Evolutionary conservation across 2,113 vertebrate species (phyloP).

Genomic region (Bagarius yarrelli): DNA sequence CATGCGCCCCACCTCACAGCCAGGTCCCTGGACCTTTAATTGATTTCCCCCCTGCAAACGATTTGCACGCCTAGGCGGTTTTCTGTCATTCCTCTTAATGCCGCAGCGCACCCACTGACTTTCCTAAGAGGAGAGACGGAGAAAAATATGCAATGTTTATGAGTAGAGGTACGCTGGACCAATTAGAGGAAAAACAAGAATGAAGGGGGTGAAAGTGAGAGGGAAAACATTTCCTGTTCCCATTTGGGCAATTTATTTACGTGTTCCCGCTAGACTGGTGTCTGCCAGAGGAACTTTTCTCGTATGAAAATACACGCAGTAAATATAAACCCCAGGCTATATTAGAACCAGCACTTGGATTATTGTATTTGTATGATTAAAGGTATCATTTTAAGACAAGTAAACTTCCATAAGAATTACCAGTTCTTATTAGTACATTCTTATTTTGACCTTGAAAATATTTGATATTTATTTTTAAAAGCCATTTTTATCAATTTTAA

Average conservation of each 20-base stretch:
- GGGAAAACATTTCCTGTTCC: constrained; percentile 7
- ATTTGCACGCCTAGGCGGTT: constrained; percentile 72
- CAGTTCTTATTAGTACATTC: not conserved
- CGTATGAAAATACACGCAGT: not conserved
- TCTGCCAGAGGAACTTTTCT: not conserved
- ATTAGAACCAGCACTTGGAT: not conserved
- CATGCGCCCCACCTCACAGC: constrained; percentile 55
- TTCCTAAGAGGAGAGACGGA: constrained; percentile 59
- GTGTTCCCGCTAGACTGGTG: not conserved
- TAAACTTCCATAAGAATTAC: no score
- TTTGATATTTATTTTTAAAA: no score
- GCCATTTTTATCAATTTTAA: no score
- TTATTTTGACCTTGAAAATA: not conserved
- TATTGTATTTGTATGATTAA: not conserved
- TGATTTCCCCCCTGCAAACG: constrained; percentile 57
- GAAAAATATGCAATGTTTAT: constrained; percentile 40
- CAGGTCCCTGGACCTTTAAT: constrained; percentile 54
- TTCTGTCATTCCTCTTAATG: constrained; percentile 62
- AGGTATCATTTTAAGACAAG: no score
- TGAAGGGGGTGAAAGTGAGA: not conserved
- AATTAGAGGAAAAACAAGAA: constrained; percentile 45
- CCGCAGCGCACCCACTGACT: constrained; percentile 72
- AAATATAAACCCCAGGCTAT: not conserved
- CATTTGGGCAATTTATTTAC: constrained; percentile 6
- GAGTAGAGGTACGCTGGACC: constrained; percentile 30